Percentiles rank a stretch among this genome's conserved stretches.
Evolutionary conservation across 2,888 invertebrate species (phyloP).

Genomic region (Napeogenes sylphis): DNA sequence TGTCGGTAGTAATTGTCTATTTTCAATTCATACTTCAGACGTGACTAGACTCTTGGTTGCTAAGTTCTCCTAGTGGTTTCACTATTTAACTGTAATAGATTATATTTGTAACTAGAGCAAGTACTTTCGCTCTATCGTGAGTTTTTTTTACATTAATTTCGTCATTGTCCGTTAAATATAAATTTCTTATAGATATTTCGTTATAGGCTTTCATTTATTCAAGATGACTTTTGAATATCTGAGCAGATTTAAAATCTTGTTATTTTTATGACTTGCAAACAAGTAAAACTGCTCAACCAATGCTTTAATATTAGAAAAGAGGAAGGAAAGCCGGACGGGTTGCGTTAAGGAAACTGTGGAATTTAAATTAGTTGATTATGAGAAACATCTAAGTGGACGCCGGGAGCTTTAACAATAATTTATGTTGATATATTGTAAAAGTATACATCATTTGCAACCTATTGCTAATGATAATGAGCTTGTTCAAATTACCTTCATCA

Average conservation of each 20-base stretch:
- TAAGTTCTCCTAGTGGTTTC: constrained; percentile 55
- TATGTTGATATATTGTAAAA: not conserved
- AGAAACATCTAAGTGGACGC: constrained; percentile 23
- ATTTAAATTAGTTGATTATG: constrained; percentile 43
- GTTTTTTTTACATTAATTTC: constrained; percentile 27
- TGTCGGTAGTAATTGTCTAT: constrained; percentile 11
- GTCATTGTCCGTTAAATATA: constrained; percentile 4
- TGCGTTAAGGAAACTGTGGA: constrained; percentile 36
- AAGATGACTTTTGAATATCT: not conserved
- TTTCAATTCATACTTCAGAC: constrained; percentile 27
- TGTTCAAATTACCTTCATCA: no score
- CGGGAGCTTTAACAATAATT: not conserved
- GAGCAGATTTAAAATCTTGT: constrained; percentile 7
- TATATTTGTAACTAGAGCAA: constrained; percentile 58
- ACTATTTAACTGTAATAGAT: constrained; percentile 58
- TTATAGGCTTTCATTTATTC: not conserved
- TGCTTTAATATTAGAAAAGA: constrained; percentile 53
- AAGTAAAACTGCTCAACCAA: constrained; percentile 36
- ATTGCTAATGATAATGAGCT: no score
- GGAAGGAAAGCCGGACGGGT: constrained; percentile 47
- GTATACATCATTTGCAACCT: not conserved
- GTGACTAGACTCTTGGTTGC: constrained; percentile 35
- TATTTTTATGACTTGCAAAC: constrained; percentile 26
- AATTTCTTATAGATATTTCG: not conserved
- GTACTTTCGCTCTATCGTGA: constrained; percentile 53